Percentiles rank a stretch among this genome's conserved stretches.
These are phyloP conservation scores for Porites divaricata DNA, from an alignment of 92 coral and sea anemone genomes.

Conservation along the genomic window DNA sequence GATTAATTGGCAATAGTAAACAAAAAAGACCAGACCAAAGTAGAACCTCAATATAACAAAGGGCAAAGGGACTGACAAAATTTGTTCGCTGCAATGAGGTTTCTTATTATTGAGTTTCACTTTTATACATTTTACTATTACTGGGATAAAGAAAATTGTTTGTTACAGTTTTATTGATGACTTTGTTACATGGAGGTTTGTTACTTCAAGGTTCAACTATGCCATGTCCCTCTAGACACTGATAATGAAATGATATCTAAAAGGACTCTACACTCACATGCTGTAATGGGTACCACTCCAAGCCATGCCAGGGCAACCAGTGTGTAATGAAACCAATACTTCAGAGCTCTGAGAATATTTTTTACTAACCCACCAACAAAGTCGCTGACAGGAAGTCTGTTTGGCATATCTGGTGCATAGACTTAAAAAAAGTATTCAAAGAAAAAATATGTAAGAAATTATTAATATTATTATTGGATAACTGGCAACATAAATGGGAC, in stretches of 20 bases:
- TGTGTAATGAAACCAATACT: slow-evolving; percentile 97
- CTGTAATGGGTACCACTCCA: slow-evolving; percentile 99
- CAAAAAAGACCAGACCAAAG: too few relatives aligned
- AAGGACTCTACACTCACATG: slow-evolving; percentile 72
- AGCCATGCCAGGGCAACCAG: slow-evolving; percentile 99
- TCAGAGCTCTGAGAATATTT: slow-evolving; percentile 86
- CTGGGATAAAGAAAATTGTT: too few relatives aligned
- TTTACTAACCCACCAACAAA: slow-evolving; percentile 89
- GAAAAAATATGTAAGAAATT: not conserved
- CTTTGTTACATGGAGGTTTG: too few relatives aligned
- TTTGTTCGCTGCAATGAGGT: too few relatives aligned
- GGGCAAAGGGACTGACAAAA: too few relatives aligned
- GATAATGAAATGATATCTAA: not conserved
- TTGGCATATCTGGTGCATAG: slow-evolving; percentile 97
- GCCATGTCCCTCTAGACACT: not conserved
- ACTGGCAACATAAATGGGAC: not conserved
- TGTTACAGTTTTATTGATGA: too few relatives aligned
- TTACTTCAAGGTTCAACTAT: too few relatives aligned
- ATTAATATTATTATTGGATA: not conserved
- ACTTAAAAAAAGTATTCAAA: slow-evolving; percentile 41
- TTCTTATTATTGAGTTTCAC: too few relatives aligned
- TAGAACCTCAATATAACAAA: too few relatives aligned
- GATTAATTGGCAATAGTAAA: too few relatives aligned
- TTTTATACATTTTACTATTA: too few relatives aligned
- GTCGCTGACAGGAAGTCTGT: slow-evolving; percentile 91